Evolutionary conservation across 1,140 invertebrate genomes (phyloP).

Genomic region (Aphis craccivora): DNA sequence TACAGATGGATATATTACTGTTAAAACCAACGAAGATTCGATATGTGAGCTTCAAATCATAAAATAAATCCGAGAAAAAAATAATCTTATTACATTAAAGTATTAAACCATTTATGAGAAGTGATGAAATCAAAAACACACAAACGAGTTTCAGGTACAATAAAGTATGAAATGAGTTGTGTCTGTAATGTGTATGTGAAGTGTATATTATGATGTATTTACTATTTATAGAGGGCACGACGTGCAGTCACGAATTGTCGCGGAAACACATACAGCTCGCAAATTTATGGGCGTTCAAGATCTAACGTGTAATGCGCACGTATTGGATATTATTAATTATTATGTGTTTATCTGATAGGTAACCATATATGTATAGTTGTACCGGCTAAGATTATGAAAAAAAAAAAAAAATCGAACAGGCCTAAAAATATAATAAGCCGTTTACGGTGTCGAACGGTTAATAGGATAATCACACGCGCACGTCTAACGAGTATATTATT

Average conservation of each 20-base stretch:
- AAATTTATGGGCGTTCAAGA: background rate
- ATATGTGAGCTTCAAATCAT: background rate
- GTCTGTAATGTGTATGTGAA: conserved; percentile 3
- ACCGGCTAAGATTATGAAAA: background rate
- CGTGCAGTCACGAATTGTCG: background rate
- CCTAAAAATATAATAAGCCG: conserved; percentile 21
- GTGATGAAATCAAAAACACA: conserved; percentile 11
- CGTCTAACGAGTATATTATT: conserved; percentile 10
- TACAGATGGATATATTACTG: background rate
- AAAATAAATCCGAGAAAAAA: conserved; percentile 2
- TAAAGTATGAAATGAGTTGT: conserved; percentile 10
- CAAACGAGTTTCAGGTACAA: background rate
- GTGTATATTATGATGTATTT: conserved; percentile 20
- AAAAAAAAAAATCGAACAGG: background rate
- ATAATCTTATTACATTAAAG: background rate
- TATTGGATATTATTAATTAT: conserved; percentile 23
- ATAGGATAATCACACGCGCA: conserved; percentile 35
- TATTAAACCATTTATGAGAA: background rate
- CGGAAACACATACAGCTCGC: background rate
- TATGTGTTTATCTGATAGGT: background rate
- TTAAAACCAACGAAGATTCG: background rate
- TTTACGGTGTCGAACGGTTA: conserved; percentile 40
- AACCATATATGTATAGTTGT: conserved; percentile 9
- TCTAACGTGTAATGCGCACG: background rate
- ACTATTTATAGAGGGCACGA: conserved; percentile 1